Evolutionary conservation across 2,888 invertebrate genomes (phyloP).

Genomic region (Chalcosyrphus nemorum): DNA sequence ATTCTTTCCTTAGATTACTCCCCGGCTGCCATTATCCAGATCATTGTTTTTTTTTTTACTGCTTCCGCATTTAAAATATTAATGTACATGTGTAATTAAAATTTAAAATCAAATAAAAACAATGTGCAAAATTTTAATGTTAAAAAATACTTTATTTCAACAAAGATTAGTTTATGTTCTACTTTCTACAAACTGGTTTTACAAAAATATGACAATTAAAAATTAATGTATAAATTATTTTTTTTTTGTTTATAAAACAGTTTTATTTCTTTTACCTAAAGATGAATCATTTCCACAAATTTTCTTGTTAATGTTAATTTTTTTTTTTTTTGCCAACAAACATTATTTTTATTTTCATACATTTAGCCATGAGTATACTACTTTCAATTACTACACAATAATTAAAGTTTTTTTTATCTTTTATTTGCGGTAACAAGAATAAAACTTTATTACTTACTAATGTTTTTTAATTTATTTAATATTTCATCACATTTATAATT

Average conservation of each 20-base stretch:
- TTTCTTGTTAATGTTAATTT: slow-evolving; percentile 6
- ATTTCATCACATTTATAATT: slow-evolving; percentile 61
- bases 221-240: slow-evolving; percentile 51
- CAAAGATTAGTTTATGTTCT: slow-evolving; percentile 39
- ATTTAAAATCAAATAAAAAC: not conserved
- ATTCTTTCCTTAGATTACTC: too few species aligned
- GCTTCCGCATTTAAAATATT: too few species aligned
- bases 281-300: not conserved
- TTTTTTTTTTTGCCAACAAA: slow-evolving; percentile 18
- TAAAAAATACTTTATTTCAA: slow-evolving; percentile 66
- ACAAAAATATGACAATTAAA: slow-evolving; percentile 69
- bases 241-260: slow-evolving; percentile 11
- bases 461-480: slow-evolving; percentile 16
- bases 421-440: slow-evolving; percentile 66
- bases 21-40: too few species aligned
- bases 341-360: slow-evolving; percentile 27
- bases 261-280: not conserved
- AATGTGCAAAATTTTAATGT: slow-evolving; percentile 44
- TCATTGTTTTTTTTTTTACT: too few species aligned
- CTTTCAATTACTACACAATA: slow-evolving; percentile 47
- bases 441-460: slow-evolving; percentile 58
- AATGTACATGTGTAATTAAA: not conserved
- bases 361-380: slow-evolving; percentile 51
- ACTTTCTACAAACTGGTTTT: slow-evolving; percentile 52
- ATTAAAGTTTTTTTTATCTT: slow-evolving; percentile 9